A percentile compares a stretch with the other conserved stretches of the same genome.
These are phyloP conservation scores for Nudaria mundana DNA, from an alignment of 2,888 invertebrate species.

Conservation along the genomic window DNA sequence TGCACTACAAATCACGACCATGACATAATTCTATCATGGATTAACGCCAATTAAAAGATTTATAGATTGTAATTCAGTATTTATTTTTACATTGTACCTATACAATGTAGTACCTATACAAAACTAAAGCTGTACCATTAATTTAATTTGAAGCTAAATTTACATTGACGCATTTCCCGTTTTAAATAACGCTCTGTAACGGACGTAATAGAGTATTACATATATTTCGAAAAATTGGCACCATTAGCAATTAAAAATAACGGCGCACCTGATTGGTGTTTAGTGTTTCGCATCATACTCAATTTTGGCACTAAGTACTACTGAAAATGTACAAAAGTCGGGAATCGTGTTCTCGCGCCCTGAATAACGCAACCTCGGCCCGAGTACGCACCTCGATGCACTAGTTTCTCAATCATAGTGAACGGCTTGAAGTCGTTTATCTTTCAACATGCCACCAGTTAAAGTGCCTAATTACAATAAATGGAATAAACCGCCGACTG, in stretches of 20 bases:
- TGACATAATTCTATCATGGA: conserved; percentile 60
- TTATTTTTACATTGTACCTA: no score
- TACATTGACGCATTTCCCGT: conserved; percentile 17
- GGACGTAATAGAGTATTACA: conserved; percentile 28
- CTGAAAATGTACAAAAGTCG: conserved; percentile 69
- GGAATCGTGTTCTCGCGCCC: conserved; percentile 47
- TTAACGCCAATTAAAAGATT: conserved; percentile 47
- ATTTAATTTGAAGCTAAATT: conserved; percentile 9
- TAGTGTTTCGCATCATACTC: conserved; percentile 51
- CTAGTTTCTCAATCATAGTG: conserved; percentile 37
- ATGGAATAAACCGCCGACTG: conserved; percentile 82
- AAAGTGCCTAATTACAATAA: conserved; percentile 67
- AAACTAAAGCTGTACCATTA: conserved; percentile 1
- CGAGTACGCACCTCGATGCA: conserved; percentile 42
- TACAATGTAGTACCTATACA: not conserved
- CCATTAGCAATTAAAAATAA: conserved; percentile 64
- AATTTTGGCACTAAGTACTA: conserved; percentile 61
- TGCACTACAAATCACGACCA: conserved; percentile 47
- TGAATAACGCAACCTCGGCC: conserved; percentile 60
- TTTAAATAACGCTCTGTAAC: conserved; percentile 13
- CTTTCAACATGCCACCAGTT: conserved; percentile 67
- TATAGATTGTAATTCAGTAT: conserved; percentile 22
- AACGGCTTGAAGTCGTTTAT: conserved; percentile 52
- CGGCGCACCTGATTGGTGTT: conserved; percentile 63
- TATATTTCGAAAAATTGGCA: conserved; percentile 61